Conservation (phyloP, 2,113 vertebrate species). For the Azemiops feae region DNA sequence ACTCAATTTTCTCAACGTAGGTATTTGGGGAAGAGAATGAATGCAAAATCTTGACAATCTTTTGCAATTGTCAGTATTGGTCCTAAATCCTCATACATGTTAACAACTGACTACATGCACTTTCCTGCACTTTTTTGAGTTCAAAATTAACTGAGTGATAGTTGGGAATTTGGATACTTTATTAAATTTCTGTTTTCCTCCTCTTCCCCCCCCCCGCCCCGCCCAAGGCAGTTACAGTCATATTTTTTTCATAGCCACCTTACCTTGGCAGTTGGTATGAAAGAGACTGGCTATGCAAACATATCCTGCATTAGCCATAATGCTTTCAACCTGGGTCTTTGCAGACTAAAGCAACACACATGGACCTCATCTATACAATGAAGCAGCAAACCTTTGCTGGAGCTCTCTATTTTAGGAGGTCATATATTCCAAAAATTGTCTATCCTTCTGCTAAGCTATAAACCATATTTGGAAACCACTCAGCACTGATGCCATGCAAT, state of each 20-base stretch:
- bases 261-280: neutral
- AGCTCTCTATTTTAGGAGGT: neutral
- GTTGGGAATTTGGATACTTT: neutral
- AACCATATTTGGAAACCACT: neutral
- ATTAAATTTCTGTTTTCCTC: neutral
- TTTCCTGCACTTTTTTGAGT: neutral
- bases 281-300: neutral
- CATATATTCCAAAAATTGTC: neutral
- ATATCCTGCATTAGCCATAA: neutral
- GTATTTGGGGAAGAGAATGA: neutral
- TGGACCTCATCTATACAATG: neutral
- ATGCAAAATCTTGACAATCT: neutral
- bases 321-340: neutral
- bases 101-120: neutral
- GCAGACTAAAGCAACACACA: neutral
- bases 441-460: neutral
- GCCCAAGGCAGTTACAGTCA: neutral
- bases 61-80: neutral
- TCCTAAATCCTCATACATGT: neutral
- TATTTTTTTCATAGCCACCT: neutral
- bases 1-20: neutral
- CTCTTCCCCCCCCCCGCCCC: fast-evolving
- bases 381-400: neutral
- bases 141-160: neutral
- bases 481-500: neutral